These are phyloP conservation scores for Osmoderma eremita DNA, from an alignment of 2,888 invertebrate species.

Conservation along the genomic window DNA sequence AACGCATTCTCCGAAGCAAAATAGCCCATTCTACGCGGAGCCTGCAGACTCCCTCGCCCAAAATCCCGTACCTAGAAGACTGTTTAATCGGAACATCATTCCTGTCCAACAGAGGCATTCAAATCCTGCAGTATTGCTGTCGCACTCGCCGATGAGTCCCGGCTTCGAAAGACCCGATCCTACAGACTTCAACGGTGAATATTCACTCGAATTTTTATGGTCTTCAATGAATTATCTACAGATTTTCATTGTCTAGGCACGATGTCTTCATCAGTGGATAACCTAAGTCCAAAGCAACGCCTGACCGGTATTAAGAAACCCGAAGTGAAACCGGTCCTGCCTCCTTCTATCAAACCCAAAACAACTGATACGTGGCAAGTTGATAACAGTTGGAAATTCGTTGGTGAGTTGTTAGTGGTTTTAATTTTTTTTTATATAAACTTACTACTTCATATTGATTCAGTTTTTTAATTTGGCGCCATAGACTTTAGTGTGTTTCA, in stretches of 20 bases:
- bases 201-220: slow-evolving; percentile 1
- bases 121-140: slow-evolving; percentile 63
- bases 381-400: slow-evolving; percentile 92
- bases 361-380: slow-evolving; percentile 78
- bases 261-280: slow-evolving; percentile 76
- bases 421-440: background rate
- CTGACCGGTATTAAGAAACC: slow-evolving; percentile 63
- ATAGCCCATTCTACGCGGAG: slow-evolving; percentile 89
- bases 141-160: slow-evolving; percentile 54
- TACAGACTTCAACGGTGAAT: slow-evolving; percentile 56
- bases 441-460: too few species aligned
- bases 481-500: too few species aligned
- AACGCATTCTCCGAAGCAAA: slow-evolving; percentile 69
- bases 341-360: slow-evolving; percentile 70
- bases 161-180: slow-evolving; percentile 63
- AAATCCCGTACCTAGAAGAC: slow-evolving; percentile 56
- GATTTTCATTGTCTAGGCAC: slow-evolving; percentile 52
- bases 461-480: too few species aligned
- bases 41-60: slow-evolving; percentile 85
- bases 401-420: slow-evolving; percentile 68
- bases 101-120: slow-evolving; percentile 64
- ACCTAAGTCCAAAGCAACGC: slow-evolving; percentile 67
- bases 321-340: slow-evolving; percentile 77
- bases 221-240: background rate
- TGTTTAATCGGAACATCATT: slow-evolving; percentile 53